Base-by-base conservation (phyloP, 2,797 vertebrate species). In the Neomorphus geoffroyi region DNA sequence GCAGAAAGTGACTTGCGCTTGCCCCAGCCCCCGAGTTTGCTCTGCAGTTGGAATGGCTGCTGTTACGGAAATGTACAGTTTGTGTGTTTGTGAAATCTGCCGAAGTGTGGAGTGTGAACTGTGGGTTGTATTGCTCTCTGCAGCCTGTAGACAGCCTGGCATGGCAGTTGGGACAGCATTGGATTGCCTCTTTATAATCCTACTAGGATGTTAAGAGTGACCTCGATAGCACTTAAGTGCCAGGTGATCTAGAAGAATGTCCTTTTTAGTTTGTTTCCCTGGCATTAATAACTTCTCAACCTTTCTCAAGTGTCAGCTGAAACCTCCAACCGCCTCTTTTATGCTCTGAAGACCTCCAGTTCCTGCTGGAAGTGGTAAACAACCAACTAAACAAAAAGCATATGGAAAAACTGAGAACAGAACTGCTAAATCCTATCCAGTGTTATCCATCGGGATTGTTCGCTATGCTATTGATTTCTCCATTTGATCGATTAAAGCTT, bases 381-480 rank as follows among this genome's bases (percentile, higher is more conserved):
- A n/a, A 28, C 33, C 37, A 11, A 18, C 19, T 30, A 41, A 43
- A 53, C 14, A 26, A n/a, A 57, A 46, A 1, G 5, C 21, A 11
- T 35, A 11, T 50, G 69, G 92, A 86, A 96, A 95, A 80, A 45
- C 11, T 50, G 46, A 90, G 66, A 77, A n/a, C 32, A 70, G 61
- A 74, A 39, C 39, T 66, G 32, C 62, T 83, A 72, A 74, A 48
- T 80, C 79, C 85, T 73, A 4, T 33, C 13, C 1, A 3, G 57
- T 7, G 1, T 70, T 56, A 72, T 15, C 70, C 30, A 27, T 69
- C 70, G 32, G 71, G 80, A 46, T 86, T 90, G 33, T 33, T 79
- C 3, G 5, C 48, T 92, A 69, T 1, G 1, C 56, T 86, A 90
- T 94, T 91, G 94, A 95, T 96, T 96, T 94, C 91, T 92, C 71